phyloP scores from a whole-genome alignment of 1,140 invertebrate genomes.

The Drosophila lacertosa region DNA sequence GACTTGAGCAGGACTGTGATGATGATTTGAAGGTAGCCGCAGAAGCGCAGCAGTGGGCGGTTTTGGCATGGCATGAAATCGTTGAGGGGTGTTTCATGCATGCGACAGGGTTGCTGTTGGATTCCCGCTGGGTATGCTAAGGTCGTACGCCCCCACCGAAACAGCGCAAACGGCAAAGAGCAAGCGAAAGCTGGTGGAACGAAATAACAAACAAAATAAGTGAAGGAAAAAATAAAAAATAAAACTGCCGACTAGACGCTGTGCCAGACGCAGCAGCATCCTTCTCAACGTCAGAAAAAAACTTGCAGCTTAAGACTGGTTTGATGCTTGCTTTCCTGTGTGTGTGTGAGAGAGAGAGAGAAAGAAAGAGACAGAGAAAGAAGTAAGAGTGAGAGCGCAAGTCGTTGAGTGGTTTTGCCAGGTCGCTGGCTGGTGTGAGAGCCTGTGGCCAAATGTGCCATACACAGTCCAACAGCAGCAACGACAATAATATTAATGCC shows the following conservation, averaged over 20 bases:
- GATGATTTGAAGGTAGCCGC: constrained; percentile 15
- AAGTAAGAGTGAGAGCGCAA: constrained; percentile 5
- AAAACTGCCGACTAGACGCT: constrained; percentile 45
- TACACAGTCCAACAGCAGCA: constrained; percentile 12
- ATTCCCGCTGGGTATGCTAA: constrained; percentile 14
- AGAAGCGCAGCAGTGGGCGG: constrained; percentile 24
- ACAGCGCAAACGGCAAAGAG: constrained; percentile 34
- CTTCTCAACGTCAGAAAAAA: constrained; percentile 28
- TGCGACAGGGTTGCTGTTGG: constrained; percentile 34
- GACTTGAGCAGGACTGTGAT: too few species aligned
- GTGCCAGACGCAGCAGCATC: constrained; percentile 47
- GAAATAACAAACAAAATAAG: neutral
- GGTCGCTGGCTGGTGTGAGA: neutral
- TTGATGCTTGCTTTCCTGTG: constrained; percentile 8
- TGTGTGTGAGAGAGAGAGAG: neutral
- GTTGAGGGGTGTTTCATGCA: constrained; percentile 34
- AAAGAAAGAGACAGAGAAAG: too few species aligned
- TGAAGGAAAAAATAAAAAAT: too few species aligned
- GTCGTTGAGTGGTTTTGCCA: constrained; percentile 13
- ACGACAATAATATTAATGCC: constrained; percentile 21
- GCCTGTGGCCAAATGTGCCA: neutral
- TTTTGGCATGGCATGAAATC: constrained; percentile 25
- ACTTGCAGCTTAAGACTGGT: constrained; percentile 54
- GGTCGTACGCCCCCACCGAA: constrained; percentile 36
- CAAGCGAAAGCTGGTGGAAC: constrained; percentile 33